Base-by-base conservation (phyloP, 37 sponge, comb jelly and placozoan genomes). In the Hexactinellida sp. region DNA sequence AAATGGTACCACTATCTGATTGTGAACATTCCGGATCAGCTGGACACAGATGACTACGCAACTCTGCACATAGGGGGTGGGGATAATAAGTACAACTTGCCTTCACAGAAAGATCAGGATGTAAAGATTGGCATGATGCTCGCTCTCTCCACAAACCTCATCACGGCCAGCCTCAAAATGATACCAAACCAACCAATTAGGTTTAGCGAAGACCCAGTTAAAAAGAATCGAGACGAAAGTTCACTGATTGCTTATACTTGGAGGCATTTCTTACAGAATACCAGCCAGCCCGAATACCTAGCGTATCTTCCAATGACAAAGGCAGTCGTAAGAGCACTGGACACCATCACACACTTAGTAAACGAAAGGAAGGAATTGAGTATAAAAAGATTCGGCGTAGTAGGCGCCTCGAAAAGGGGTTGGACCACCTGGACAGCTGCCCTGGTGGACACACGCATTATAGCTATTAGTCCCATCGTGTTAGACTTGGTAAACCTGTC, bases 341-440 rank as follows among this genome's bases (percentile, higher is more conserved):
- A 94, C 54, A 94, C 95, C 10, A 82, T 94, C n/a, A 85, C 87
- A 37, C 84, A 55, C 19, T 90, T 94, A 37, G 88, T 83, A 52
- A 41, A 63, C 7, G 86, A 92, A 47, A 55, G 86, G 54, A 86
- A 92, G 3, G 55, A 30, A 10, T 36, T 84, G 36, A 87, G 89
- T n/a, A 88, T 92, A 37, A 85, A 37, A 36, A 92, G 92, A 82
- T 94, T 94, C 89, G 90, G 89, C 1, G 90, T 94, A 0, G 92
- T 90, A 30, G 95, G 95, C 19, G 95, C 95, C 25, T 94, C 95
- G 24, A 94, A 94, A 90, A 86, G 96, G 13, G 96, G 96, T 36
- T 95, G 96, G 96, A 93, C 96, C 24, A 95, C 96, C 13, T 95
- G 96, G 96, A 92, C 93, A 25, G 87, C 92, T 21, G 96, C 90